phyloP scores from a whole-genome alignment of 2,888 invertebrate species.

The Coelopa pilipes region DNA sequence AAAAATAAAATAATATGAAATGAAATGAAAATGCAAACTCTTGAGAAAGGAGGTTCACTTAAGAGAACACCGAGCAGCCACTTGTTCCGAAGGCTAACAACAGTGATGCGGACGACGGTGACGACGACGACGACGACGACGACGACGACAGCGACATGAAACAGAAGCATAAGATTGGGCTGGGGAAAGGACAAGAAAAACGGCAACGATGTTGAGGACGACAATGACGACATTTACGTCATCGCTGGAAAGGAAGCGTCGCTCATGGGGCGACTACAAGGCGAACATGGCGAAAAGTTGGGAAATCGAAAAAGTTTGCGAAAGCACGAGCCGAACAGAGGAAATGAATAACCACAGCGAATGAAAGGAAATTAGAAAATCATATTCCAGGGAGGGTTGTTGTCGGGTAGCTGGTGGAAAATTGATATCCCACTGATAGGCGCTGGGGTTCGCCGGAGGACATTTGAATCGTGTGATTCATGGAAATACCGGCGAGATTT shows the following conservation, averaged over 20 bases:
- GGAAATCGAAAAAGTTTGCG: slow-evolving; percentile 31
- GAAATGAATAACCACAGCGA: slow-evolving; percentile 13
- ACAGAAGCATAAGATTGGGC: background rate
- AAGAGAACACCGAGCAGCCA: slow-evolving; percentile 13
- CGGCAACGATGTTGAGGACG: background rate
- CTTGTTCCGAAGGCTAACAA: slow-evolving; percentile 18
- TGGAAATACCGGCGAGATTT: too few species aligned
- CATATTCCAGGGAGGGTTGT: background rate
- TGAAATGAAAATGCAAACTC: slow-evolving; percentile 9
- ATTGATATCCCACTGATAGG: background rate
- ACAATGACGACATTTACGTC: slow-evolving; percentile 21
- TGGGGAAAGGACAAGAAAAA: background rate
- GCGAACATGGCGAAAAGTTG: background rate
- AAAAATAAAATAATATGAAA: slow-evolving; percentile 27
- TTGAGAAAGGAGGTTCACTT: background rate
- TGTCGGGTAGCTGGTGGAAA: background rate
- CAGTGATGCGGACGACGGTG: slow-evolving; percentile 2
- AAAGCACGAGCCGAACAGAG: slow-evolving; percentile 12
- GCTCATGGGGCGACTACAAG: background rate
- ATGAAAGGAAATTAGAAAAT: slow-evolving; percentile 1
- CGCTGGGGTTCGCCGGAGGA: background rate
- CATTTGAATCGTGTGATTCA: background rate
- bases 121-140: background rate
- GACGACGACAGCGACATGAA: background rate
- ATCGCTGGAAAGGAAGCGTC: slow-evolving; percentile 12